Conservation (phyloP, 2,797 vertebrate genomes). For the Pitangus sulphuratus region DNA sequence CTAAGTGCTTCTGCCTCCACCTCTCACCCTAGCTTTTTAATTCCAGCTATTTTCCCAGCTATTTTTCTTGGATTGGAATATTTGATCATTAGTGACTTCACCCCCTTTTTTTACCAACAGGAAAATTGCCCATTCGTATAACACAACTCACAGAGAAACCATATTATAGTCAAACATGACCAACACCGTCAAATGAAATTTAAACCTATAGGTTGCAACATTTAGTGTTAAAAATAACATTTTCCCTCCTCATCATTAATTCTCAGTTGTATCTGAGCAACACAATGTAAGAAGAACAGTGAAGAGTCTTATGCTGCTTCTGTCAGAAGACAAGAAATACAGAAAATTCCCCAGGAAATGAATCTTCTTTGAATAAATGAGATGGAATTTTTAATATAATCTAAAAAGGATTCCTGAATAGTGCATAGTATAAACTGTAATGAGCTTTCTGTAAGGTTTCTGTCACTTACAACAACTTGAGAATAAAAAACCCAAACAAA, state of each 20-base stretch:
- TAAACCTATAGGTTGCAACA: neutral
- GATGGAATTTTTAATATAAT: neutral
- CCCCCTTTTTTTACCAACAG: neutral
- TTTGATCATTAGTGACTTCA: neutral
- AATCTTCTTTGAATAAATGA: neutral
- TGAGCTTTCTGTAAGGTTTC: neutral
- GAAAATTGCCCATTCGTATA: neutral
- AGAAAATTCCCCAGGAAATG: neutral
- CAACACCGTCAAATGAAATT: neutral
- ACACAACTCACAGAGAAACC: neutral
- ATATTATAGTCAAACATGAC: neutral
- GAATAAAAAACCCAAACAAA: accelerated
- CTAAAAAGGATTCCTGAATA: neutral
- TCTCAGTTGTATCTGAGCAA: neutral
- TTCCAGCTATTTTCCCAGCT: neutral
- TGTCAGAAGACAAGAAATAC: neutral
- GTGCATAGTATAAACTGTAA: neutral
- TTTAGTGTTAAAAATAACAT: neutral
- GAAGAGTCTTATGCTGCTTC: neutral
- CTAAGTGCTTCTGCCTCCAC: neutral
- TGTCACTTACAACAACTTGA: neutral
- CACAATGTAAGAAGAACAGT: neutral
- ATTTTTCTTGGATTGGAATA: neutral
- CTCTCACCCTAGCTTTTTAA: neutral
- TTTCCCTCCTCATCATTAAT: neutral